These are phyloP conservation scores for Cyclophora punctaria DNA, from an alignment of 2,888 invertebrate species.

Conservation along the genomic window DNA sequence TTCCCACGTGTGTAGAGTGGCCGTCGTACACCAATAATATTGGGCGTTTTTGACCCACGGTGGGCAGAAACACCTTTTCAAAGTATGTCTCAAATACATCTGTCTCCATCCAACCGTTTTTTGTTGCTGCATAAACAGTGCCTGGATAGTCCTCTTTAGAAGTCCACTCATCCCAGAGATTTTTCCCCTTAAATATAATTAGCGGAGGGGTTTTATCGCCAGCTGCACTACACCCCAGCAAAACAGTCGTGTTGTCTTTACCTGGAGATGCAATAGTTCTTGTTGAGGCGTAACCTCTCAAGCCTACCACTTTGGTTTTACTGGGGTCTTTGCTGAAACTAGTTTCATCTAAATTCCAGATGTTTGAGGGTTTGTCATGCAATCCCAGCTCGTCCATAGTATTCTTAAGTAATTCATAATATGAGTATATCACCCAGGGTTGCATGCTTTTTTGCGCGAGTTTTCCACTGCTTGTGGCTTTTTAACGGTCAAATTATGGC, in stretches of 20 bases:
- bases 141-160: conserved; percentile 5
- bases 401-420: too few relatives aligned
- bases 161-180: conserved; percentile 9
- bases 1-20: conserved; percentile 12
- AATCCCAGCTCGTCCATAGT: too few relatives aligned
- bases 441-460: conserved; percentile 1
- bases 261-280: background rate
- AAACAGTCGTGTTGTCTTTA: conserved; percentile 2
- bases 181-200: conserved; percentile 9
- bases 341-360: too few relatives aligned
- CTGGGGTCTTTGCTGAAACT: too few relatives aligned
- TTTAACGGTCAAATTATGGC: conserved; percentile 33
- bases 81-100: conserved; percentile 2
- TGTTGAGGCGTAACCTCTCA: background rate
- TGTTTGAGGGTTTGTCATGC: too few relatives aligned
- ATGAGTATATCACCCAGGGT: too few relatives aligned
- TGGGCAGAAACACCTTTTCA: too few relatives aligned
- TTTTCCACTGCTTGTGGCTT: conserved; percentile 33
- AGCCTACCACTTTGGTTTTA: too few relatives aligned
- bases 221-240: conserved; percentile 4
- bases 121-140: conserved; percentile 3
- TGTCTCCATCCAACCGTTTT: conserved; percentile 6
- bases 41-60: too few relatives aligned
- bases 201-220: conserved; percentile 7
- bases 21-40: conserved; percentile 13